Evolutionary conservation across 2,797 vertebrate genomes (phyloP).

Genomic region (Bovichtus variegatus): DNA sequence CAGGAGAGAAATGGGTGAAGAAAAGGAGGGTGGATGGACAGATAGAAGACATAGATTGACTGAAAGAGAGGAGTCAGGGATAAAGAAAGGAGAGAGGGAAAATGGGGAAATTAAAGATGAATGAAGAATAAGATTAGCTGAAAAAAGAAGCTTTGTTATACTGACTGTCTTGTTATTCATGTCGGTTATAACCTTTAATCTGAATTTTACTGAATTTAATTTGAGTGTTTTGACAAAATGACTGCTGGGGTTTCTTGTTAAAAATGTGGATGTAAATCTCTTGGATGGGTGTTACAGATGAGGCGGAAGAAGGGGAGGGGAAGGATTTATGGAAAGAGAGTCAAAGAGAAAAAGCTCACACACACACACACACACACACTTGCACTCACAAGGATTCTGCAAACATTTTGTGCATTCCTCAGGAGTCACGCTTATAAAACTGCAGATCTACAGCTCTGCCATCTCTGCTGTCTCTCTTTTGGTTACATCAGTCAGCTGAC

Average conservation of each 20-base stretch:
- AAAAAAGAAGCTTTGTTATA: background rate
- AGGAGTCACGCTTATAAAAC: constrained; percentile 41
- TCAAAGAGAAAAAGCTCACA: constrained; percentile 32
- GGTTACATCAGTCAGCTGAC: background rate
- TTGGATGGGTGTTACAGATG: constrained; percentile 9
- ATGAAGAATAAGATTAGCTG: background rate
- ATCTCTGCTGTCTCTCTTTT: constrained; percentile 5
- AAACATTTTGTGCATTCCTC: constrained; percentile 56
- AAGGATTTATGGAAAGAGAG: constrained; percentile 41
- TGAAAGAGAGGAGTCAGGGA: constrained; percentile 6
- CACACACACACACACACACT: background rate
- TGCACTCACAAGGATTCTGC: constrained; percentile 21
- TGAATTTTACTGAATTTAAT: background rate
- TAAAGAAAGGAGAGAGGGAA: background rate
- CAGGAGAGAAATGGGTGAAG: constrained; percentile 15
- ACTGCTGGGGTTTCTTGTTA: background rate
- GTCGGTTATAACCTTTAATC: background rate
- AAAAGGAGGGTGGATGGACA: constrained; percentile 25
- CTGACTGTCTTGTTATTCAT: background rate
- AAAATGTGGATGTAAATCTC: constrained; percentile 19
- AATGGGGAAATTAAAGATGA: constrained; percentile 9
- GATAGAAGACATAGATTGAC: constrained; percentile 9
- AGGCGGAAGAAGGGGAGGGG: constrained; percentile 12
- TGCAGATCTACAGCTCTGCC: constrained; percentile 11
- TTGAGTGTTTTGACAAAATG: background rate